Evolutionary conservation across 2,797 vertebrate genomes (phyloP).

Genomic region (Anabacerthia variegaticeps): DNA sequence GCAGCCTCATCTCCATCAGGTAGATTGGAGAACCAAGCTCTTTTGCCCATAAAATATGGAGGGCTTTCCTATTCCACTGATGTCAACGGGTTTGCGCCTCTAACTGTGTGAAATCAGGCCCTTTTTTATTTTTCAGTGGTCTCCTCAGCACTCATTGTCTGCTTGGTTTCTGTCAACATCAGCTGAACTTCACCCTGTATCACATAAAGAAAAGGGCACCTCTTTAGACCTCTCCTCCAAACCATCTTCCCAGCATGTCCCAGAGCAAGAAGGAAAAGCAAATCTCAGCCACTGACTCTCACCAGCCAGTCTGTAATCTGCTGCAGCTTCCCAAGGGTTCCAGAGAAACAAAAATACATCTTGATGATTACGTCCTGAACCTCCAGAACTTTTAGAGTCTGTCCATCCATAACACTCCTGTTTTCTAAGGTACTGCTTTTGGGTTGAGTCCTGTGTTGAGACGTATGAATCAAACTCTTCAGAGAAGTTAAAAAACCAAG

Average conservation of each 20-base stretch:
- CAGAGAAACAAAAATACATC: neutral
- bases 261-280: neutral
- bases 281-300: neutral
- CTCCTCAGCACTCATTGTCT: neutral
- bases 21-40: neutral
- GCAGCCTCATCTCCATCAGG: neutral
- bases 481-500: neutral
- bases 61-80: neutral
- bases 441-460: neutral
- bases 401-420: neutral
- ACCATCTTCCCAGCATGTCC: neutral
- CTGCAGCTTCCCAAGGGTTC: conserved; percentile 8
- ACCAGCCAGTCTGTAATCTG: neutral
- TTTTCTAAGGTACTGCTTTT: conserved; percentile 27
- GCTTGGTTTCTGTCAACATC: accelerated
- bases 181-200: neutral
- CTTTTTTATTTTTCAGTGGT: neutral
- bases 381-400: conserved; percentile 5
- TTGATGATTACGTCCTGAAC: neutral
- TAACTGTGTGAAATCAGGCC: neutral
- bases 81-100: neutral
- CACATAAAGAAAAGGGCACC: neutral
- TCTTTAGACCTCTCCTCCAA: neutral
- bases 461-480: neutral
- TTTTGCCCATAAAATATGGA: neutral